Conservation (phyloP, 1,140 invertebrate genomes). For the Pseudomyrmex dendroicus region DNA sequence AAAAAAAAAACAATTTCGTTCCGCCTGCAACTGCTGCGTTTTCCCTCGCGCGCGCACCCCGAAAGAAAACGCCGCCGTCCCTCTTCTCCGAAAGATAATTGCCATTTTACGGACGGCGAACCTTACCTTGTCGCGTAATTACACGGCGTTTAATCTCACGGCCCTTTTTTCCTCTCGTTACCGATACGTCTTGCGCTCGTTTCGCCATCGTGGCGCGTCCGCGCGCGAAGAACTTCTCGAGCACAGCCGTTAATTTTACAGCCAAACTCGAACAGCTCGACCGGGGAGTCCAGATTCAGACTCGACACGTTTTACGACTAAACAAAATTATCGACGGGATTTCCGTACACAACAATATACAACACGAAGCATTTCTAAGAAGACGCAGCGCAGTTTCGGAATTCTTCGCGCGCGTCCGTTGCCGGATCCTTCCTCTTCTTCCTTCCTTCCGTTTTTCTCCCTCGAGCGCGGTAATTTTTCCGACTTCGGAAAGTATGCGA, state of each 20-base stretch:
- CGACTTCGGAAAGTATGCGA: slow-evolving; percentile 44
- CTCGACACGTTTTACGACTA: background rate
- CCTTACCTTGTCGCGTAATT: slow-evolving; percentile 75
- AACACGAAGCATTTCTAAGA: slow-evolving; percentile 21
- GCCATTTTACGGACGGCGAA: slow-evolving; percentile 70
- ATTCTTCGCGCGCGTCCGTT: slow-evolving; percentile 28
- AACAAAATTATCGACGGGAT: slow-evolving; percentile 29
- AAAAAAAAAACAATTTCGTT: slow-evolving; percentile 71
- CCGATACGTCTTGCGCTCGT: slow-evolving; percentile 59
- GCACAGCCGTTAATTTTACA: slow-evolving; percentile 18
- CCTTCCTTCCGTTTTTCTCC: slow-evolving; percentile 38
- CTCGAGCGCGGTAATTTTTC: slow-evolving; percentile 48
- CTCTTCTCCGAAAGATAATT: slow-evolving; percentile 63
- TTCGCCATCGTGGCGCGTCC: slow-evolving; percentile 1
- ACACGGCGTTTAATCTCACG: slow-evolving; percentile 69
- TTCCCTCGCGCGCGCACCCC: slow-evolving; percentile 34
- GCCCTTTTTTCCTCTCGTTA: slow-evolving; percentile 65
- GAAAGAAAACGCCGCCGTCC: slow-evolving; percentile 63
- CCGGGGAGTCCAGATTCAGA: background rate
- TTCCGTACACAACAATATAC: slow-evolving; percentile 8
- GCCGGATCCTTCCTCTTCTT: background rate
- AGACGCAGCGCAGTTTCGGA: background rate
- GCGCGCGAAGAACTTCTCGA: slow-evolving; percentile 20
- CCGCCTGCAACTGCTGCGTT: slow-evolving; percentile 62
- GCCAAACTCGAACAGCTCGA: slow-evolving; percentile 8